These are phyloP conservation scores for Catharus minimus DNA, from an alignment of 2,113 vertebrate species.

Conservation along the genomic window DNA sequence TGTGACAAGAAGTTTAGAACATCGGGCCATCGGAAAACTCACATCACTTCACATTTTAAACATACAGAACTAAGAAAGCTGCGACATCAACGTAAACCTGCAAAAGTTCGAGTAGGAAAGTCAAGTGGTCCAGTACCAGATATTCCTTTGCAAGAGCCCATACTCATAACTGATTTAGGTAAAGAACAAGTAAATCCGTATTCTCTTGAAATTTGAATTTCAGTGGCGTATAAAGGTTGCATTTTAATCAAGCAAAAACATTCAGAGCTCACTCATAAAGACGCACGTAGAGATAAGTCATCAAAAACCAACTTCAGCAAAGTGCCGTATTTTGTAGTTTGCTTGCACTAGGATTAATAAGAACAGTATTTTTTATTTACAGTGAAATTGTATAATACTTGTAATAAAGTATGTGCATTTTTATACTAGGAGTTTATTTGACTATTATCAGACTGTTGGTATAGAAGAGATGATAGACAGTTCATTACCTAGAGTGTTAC, in stretches of 20 bases:
- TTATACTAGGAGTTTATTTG: not conserved
- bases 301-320: not conserved
- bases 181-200: not conserved
- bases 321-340: not conserved
- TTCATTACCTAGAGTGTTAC: not conserved
- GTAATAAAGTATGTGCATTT: not conserved
- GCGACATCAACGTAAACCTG: constrained; percentile 88
- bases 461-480: not conserved
- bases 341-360: not conserved
- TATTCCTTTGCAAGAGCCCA: constrained; percentile 96
- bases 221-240: not conserved
- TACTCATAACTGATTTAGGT: constrained; percentile 97
- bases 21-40: constrained; percentile 95
- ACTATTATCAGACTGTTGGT: not conserved
- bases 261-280: not conserved
- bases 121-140: constrained; percentile 85
- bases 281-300: not conserved
- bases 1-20: constrained; percentile 98
- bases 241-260: not conserved
- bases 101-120: constrained; percentile 87
- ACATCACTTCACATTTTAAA: constrained; percentile 96
- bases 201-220: not conserved
- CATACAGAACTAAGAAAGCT: constrained; percentile 89
- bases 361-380: not conserved
- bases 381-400: not conserved